These are phyloP conservation scores for Coelopa frigida DNA, from an alignment of 1,140 invertebrate species.

Conservation along the genomic window DNA sequence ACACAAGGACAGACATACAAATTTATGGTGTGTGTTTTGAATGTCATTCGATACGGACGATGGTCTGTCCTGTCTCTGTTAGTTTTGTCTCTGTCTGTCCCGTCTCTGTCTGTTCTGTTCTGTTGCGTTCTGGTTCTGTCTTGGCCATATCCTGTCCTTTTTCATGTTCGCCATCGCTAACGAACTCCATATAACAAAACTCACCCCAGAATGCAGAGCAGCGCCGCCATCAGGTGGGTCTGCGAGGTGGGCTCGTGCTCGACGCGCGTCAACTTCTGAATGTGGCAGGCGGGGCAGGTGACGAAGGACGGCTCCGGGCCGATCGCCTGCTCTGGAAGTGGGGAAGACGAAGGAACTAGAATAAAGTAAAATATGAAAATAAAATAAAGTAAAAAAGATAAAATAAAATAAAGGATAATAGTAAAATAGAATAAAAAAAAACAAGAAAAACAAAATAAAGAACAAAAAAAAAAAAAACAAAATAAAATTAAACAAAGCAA, in stretches of 20 bases:
- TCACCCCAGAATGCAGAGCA: slow-evolving; percentile 54
- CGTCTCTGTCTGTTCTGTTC: no score
- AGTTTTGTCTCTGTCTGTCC: no score
- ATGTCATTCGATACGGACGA: no score
- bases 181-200: slow-evolving; percentile 11
- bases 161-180: no score
- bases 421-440: slow-evolving; percentile 3
- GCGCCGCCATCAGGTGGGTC: slow-evolving; percentile 54
- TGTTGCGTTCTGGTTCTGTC: no score
- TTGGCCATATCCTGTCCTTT: no score
- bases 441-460: background rate
- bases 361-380: background rate
- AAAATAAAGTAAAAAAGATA: background rate
- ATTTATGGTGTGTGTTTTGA: no score
- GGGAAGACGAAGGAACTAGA: background rate
- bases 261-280: slow-evolving; percentile 47
- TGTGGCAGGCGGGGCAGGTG: slow-evolving; percentile 52
- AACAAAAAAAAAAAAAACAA: no score
- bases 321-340: slow-evolving; percentile 21
- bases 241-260: slow-evolving; percentile 49
- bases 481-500: no score
- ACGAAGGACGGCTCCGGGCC: slow-evolving; percentile 46
- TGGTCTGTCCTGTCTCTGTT: no score
- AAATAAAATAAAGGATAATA: slow-evolving; percentile 1
- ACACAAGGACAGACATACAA: no score